These are phyloP conservation scores for Myotis myotis DNA, from an alignment of 2,797 vertebrate species.

Conservation along the genomic window DNA sequence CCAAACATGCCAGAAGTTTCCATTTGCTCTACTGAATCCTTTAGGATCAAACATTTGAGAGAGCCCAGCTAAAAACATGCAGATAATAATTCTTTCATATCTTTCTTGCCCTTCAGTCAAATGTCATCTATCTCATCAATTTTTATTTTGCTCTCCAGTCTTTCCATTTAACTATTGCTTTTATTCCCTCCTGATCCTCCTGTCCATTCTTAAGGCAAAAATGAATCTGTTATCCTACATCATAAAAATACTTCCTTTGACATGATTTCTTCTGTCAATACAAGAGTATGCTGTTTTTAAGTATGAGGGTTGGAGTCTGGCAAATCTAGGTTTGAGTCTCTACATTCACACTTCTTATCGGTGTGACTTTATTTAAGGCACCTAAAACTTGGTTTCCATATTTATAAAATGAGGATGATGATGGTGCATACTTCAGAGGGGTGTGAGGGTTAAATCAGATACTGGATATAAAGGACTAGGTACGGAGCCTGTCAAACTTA, in stretches of 20 bases:
- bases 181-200: neutral
- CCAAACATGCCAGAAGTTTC: neutral
- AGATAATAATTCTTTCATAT: slow-evolving; percentile 30
- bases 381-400: neutral
- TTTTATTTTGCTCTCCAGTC: neutral
- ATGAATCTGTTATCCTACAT: neutral
- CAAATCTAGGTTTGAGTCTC: neutral
- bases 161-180: neutral
- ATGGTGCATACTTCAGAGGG: neutral
- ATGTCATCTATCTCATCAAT: neutral
- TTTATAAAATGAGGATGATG: neutral
- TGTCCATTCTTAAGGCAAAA: neutral
- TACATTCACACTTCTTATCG: neutral
- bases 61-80: neutral
- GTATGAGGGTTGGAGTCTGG: neutral
- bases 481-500: neutral
- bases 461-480: neutral
- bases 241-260: neutral
- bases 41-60: slow-evolving; percentile 15
- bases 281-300: neutral
- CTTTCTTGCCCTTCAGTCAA: neutral
- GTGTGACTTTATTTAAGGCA: neutral
- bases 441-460: neutral
- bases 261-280: neutral
- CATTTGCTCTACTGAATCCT: neutral